Base-by-base conservation (phyloP, 2,797 vertebrate species). In the Chrysocyon brachyurus region DNA sequence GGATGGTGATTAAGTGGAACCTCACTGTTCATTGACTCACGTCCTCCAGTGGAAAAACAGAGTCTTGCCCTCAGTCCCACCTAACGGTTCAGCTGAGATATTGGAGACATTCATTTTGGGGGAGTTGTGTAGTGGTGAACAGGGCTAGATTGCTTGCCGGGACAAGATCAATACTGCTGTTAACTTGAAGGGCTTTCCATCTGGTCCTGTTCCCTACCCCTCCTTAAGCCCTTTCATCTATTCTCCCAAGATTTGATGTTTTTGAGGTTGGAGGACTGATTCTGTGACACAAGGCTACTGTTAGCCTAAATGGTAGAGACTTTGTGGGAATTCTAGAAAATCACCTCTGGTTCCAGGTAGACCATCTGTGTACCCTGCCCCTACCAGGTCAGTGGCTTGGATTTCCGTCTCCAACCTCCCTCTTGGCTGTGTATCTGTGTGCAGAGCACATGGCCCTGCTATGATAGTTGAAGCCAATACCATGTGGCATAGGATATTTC, bases 11-110 rank as follows among this genome's bases (percentile, higher is more conserved):
- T 97, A 97, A 98, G 95, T 95, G 93, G 97, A 96, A 90, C 75
- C 68, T 96, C 72, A 54, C 91, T 89, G 68, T 52, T 97, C 87
- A 97, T 96, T 97, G 97, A 97, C 96, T 97, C 97, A 97, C 28
- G 93, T 96, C 96, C 97, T 97, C 96, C 97, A 91, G 95, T 92
- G 97, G 98, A 97, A 97, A 98, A 94, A 95, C 40, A 94, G 85
- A 87, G 81, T 92, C 31, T 92, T 86, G 61, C 31, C 61, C 68
- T 96, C 49, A 89, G 93, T 91, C 59, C 57, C 92, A 97, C 94
- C 63, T 96, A 90, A 91, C 90, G 54, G 19, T 82, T 94, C 59
- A 95, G 61, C 66, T 84, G 72, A 97, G 86, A 94, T 82, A 90
- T 36, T 64, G 86, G 86, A 90, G 46, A 77, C 68, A 33, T 52